These are phyloP conservation scores for Ophthalmolycus amberensis DNA, from an alignment of 2,113 vertebrate genomes.

Conservation along the genomic window DNA sequence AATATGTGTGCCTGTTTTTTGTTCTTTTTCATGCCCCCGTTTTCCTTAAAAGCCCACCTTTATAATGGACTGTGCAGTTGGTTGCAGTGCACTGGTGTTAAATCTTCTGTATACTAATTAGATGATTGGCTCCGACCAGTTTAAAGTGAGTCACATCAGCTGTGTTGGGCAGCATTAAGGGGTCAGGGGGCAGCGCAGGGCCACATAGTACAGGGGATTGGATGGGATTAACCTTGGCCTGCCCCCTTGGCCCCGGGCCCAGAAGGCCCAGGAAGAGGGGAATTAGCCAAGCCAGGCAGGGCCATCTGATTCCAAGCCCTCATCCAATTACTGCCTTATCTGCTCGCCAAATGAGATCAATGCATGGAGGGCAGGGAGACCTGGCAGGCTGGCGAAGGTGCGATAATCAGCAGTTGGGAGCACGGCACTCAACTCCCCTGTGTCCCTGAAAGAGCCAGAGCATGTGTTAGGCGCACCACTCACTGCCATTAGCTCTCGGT, in stretches of 20 bases:
- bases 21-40: neutral
- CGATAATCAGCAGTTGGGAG: slow-evolving; percentile 76
- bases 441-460: slow-evolving; percentile 69
- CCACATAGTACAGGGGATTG: slow-evolving; percentile 80
- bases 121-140: slow-evolving; percentile 37
- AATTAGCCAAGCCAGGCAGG: slow-evolving; percentile 83
- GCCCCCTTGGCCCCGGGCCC: slow-evolving; percentile 80
- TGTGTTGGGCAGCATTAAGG: slow-evolving; percentile 47
- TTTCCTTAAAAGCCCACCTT: neutral
- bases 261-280: slow-evolving; percentile 83
- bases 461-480: slow-evolving; percentile 71
- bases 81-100: slow-evolving; percentile 6
- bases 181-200: slow-evolving; percentile 59
- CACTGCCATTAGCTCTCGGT: slow-evolving; percentile 68
- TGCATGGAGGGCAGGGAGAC: slow-evolving; percentile 74
- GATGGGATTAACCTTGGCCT: slow-evolving; percentile 87
- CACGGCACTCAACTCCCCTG: slow-evolving; percentile 69
- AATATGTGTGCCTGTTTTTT: neutral
- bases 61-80: neutral
- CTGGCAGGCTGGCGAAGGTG: slow-evolving; percentile 76
- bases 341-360: slow-evolving; percentile 85
- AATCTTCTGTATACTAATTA: slow-evolving; percentile 62
- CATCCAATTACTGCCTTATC: slow-evolving; percentile 89
- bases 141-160: slow-evolving; percentile 55
- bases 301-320: slow-evolving; percentile 84